Evolutionary conservation across 2,113 vertebrate genomes (phyloP).

Genomic region (Zosterops lateralis): DNA sequence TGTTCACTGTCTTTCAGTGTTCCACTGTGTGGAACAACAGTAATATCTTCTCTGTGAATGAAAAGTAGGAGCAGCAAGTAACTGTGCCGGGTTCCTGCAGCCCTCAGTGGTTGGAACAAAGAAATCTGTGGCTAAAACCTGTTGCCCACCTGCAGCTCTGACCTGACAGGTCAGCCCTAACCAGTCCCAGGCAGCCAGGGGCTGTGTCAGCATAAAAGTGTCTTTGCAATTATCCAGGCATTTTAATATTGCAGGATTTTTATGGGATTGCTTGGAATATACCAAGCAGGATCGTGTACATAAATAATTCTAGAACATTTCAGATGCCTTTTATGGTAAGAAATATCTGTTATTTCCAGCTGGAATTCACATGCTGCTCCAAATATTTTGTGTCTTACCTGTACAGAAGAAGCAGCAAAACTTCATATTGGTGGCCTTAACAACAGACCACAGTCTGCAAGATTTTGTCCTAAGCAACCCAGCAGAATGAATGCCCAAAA

Average conservation of each 20-base stretch:
- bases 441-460: background rate
- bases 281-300: background rate
- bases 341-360: background rate
- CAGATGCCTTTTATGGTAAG: background rate
- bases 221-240: background rate
- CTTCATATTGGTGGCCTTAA: background rate
- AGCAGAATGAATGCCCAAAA: background rate
- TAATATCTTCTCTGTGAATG: background rate
- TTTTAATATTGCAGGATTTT: background rate
- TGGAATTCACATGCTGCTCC: background rate
- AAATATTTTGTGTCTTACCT: background rate
- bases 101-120: background rate
- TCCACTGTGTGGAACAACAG: rapidly evolving
- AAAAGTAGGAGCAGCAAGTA: background rate
- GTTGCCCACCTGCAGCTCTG: background rate
- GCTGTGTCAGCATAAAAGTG: background rate
- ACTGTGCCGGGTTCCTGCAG: background rate
- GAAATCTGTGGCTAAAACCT: background rate
- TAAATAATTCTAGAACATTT: background rate
- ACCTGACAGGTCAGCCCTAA: background rate
- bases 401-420: background rate
- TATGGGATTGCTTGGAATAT: background rate
- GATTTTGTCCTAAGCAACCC: background rate
- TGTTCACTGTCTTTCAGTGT: background rate
- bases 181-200: background rate